A percentile compares a stretch with the other conserved stretches of the same genome.
Conservation (phyloP, 2,888 invertebrate genomes). For the Drosophila koepferae region DNA sequence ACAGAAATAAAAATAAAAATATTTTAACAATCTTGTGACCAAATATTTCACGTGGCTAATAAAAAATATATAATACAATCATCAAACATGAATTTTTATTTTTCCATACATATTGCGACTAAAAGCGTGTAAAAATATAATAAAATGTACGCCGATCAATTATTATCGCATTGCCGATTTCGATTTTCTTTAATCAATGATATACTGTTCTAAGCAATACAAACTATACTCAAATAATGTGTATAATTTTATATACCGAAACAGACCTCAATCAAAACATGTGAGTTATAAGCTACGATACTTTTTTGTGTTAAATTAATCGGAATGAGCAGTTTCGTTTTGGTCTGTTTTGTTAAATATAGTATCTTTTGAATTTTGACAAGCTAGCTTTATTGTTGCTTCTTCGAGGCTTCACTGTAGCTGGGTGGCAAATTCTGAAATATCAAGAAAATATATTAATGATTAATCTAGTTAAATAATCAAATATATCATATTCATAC, state of each 20-base stretch:
- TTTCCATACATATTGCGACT: neutral
- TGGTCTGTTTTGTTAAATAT: constrained; percentile 3
- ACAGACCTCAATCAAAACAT: neutral
- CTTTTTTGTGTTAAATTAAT: constrained; percentile 3
- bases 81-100: neutral
- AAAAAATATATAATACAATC: constrained; percentile 10
- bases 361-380: constrained; percentile 1
- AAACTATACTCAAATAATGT: neutral
- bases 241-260: neutral
- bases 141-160: neutral
- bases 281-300: neutral
- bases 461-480: constrained; percentile 87
- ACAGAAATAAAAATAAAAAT: constrained; percentile 5
- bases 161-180: neutral
- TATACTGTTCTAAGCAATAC: neutral
- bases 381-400: constrained; percentile 34
- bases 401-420: constrained; percentile 91
- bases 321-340: constrained; percentile 42
- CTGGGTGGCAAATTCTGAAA: constrained; percentile 92
- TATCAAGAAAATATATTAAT: neutral
- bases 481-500: constrained; percentile 82
- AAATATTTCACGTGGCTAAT: constrained; percentile 12
- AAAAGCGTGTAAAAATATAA: neutral
- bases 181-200: neutral
- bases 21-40: constrained; percentile 31